phyloP scores from a whole-genome alignment of 1,140 invertebrate species.

The Papilio aristodemus region DNA sequence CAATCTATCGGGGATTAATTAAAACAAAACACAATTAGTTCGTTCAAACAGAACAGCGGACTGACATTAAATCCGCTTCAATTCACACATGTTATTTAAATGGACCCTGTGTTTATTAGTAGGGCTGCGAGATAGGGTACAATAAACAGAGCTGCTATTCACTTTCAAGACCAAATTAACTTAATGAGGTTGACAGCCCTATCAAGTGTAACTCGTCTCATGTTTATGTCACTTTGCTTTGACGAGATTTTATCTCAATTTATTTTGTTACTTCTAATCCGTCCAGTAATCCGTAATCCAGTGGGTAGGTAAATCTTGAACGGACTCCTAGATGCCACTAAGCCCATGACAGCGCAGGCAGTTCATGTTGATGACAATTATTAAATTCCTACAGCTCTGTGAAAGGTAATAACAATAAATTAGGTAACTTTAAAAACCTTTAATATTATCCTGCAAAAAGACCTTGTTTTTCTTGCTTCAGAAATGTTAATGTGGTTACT shows the following conservation, averaged over 20 bases:
- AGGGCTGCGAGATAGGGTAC: background rate
- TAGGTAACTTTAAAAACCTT: background rate
- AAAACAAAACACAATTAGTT: conserved; percentile 32
- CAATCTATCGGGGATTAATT: conserved; percentile 22
- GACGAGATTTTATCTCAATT: too few relatives aligned
- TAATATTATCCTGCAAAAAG: background rate
- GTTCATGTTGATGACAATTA: too few relatives aligned
- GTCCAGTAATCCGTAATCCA: too few relatives aligned
- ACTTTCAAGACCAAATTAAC: background rate
- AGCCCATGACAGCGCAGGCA: too few relatives aligned
- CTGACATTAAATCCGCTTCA: conserved; percentile 26
- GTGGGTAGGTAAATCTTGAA: too few relatives aligned
- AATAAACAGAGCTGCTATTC: background rate
- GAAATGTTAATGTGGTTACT: conserved; percentile 21
- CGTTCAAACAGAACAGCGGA: conserved; percentile 32
- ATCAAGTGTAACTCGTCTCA: too few relatives aligned
- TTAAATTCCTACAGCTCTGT: too few relatives aligned
- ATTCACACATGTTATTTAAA: conserved; percentile 25
- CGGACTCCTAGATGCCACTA: too few relatives aligned
- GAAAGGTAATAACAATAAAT: background rate
- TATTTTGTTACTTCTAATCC: too few relatives aligned
- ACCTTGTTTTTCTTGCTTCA: conserved; percentile 10
- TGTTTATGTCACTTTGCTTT: too few relatives aligned
- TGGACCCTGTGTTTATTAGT: background rate
- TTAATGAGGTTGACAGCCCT: background rate